A percentile compares a stretch with the other conserved stretches of the same genome.
Evolutionary conservation across 2,888 invertebrate genomes (phyloP).

Genomic region (Podotricha telesiphe): DNA sequence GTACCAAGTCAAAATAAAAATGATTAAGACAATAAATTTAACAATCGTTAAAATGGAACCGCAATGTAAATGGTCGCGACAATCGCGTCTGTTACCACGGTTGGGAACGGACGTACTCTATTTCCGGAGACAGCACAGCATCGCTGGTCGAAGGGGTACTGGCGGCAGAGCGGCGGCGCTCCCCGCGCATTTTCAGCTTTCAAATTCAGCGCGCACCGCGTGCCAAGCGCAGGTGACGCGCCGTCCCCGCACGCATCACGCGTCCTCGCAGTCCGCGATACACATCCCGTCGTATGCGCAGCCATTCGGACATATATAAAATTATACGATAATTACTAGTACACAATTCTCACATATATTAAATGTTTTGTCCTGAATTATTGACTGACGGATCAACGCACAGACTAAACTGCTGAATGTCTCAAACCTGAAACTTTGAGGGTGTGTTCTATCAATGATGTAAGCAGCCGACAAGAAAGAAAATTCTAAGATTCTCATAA

Average conservation of each 20-base stretch:
- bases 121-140: slow-evolving; percentile 85
- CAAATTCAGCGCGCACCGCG: slow-evolving; percentile 62
- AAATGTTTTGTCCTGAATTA: too few relatives aligned
- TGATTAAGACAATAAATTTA: slow-evolving; percentile 8
- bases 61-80: slow-evolving; percentile 70
- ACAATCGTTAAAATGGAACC: slow-evolving; percentile 53
- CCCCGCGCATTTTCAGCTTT: slow-evolving; percentile 61
- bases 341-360: too few relatives aligned
- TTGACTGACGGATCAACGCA: too few relatives aligned
- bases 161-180: slow-evolving; percentile 58
- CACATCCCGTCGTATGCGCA: slow-evolving; percentile 27
- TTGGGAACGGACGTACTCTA: slow-evolving; percentile 78
- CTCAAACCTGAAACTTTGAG: too few relatives aligned
- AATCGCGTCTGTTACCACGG: slow-evolving; percentile 46
- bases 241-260: slow-evolving; percentile 36
- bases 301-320: slow-evolving; percentile 2
- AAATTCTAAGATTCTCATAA: too few relatives aligned
- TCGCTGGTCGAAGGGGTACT: slow-evolving; percentile 84
- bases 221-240: slow-evolving; percentile 47
- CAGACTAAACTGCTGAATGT: too few relatives aligned
- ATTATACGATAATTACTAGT: slow-evolving; percentile 18
- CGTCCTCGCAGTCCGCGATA: slow-evolving; percentile 35
- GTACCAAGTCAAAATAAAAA: not conserved
- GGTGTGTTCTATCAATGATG: too few relatives aligned
- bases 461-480: too few relatives aligned